Conservation (phyloP, 2,797 vertebrate species). For the Chloroceryle inda region DNA sequence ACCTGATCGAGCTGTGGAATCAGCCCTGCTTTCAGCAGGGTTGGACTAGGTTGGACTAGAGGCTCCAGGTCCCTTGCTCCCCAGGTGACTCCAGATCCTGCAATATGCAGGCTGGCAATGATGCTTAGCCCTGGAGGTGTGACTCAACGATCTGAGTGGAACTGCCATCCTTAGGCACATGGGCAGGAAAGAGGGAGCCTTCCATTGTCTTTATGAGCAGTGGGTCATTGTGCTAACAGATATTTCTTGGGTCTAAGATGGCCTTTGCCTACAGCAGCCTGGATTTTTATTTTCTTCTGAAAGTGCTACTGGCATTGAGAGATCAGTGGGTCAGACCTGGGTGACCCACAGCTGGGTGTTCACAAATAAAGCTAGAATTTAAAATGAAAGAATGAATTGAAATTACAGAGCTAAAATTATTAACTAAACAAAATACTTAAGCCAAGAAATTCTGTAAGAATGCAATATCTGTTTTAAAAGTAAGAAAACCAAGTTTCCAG, state of each 20-base stretch:
- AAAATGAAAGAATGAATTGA: not conserved
- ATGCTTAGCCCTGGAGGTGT: not conserved
- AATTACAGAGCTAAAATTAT: not conserved
- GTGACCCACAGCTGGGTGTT: not conserved
- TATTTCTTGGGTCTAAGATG: not conserved
- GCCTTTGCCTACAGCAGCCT: not conserved
- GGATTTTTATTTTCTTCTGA: not conserved
- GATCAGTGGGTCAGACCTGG: not conserved
- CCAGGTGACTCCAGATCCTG: not conserved
- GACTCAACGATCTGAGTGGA: not conserved
- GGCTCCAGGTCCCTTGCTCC: not conserved
- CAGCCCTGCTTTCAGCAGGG: not conserved
- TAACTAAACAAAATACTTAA: not conserved
- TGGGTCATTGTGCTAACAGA: not conserved
- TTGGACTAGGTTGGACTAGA: not conserved
- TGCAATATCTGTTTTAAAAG: not conserved
- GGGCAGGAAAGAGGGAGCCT: not conserved
- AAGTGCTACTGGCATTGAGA: not conserved
- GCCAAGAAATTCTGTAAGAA: not conserved
- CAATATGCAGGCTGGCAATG: accelerated
- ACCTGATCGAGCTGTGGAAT: not conserved
- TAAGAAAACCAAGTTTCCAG: not conserved
- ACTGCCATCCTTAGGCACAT: not conserved
- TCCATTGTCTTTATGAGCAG: not conserved
- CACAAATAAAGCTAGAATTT: not conserved